Evolutionary conservation across 1,140 invertebrate genomes (phyloP), one percentile per base, ranked within the genome.

Genomic region (Pachypeltis micranthus): DNA sequence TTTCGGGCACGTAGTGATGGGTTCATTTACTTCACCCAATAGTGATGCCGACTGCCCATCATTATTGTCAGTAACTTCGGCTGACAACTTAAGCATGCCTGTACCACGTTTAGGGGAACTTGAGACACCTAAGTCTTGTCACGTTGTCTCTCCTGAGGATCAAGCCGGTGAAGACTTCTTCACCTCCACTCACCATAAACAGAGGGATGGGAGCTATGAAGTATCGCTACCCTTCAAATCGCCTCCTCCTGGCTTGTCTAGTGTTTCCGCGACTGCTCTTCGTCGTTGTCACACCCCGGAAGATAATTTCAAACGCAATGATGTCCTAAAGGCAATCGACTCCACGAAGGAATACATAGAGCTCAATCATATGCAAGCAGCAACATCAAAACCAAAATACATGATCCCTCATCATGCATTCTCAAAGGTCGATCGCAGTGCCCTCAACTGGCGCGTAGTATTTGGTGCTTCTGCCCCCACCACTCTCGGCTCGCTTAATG

Each of bases 401-500:
- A 70, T 63, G 47, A 29, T 69, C 1, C 68, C 68, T 0, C 72
- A 74, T 64, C 71, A 72, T 64, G 62, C 65, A 10, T 67, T 74
- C 0, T 34, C 69, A 12, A 67, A 70, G 31, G 39, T 27, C 0
- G 26, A 59, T 23, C 70, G 67, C 16, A 56, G 59, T 12, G 71
- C 73, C 16, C 70, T 70, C 0, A 72, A 74, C 63, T 54, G 73
- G 7, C 63, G 74, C 34, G 69, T 74, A 3, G 74, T 77, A 2
- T 74, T 75, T 66, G 69, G 75, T 65, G 75, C 69, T 0, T 73
- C 72, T 4, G 59, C 63, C 2, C 71, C 72, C 59, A 71, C 72
- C 2, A 44, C 63, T 1, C 72, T 69, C 39, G 70, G 70, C 1
- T 77, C 74, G 1, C 64, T 78, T 12, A 78, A 77, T 65, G 71